Percentiles rank a stretch among this genome's conserved stretches.
These are phyloP conservation scores for Himalopsyche japonica DNA, from an alignment of 2,888 invertebrate genomes.

Conservation along the genomic window DNA sequence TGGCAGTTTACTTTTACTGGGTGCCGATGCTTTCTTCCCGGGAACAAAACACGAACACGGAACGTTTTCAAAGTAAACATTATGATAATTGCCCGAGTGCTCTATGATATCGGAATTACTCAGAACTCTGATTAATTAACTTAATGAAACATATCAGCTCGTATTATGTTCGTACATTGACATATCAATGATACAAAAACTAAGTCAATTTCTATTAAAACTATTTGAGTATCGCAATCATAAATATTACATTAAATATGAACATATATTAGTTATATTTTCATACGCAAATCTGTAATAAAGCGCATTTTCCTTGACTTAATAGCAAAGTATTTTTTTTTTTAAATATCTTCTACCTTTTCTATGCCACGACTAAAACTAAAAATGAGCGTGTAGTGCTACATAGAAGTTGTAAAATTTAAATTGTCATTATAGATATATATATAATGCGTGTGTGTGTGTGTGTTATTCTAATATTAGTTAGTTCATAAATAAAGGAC, in stretches of 20 bases:
- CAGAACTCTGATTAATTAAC: not conserved
- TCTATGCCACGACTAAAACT: too few species aligned
- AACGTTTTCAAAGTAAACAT: not conserved
- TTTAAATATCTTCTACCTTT: too few species aligned
- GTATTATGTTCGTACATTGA: not conserved
- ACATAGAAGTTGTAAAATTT: too few species aligned
- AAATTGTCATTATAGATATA: too few species aligned
- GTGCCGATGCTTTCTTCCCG: not conserved
- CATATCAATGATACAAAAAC: too few species aligned
- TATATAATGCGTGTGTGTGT: too few species aligned
- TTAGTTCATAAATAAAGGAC: too few species aligned
- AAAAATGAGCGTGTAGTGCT: too few species aligned
- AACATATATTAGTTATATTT: not conserved
- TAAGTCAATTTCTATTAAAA: not conserved
- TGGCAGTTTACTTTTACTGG: not conserved
- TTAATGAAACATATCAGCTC: not conserved
- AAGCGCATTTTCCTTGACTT: too few species aligned
- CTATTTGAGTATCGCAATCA: not conserved
- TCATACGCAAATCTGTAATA: too few species aligned
- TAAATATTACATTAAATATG: not conserved
- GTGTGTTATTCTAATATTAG: too few species aligned
- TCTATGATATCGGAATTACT: not conserved
- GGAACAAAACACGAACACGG: not conserved
- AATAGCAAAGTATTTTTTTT: too few species aligned
- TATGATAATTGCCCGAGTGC: not conserved